phyloP scores from a whole-genome alignment of 2,797 vertebrate genomes.

The Acanthis flammea region DNA sequence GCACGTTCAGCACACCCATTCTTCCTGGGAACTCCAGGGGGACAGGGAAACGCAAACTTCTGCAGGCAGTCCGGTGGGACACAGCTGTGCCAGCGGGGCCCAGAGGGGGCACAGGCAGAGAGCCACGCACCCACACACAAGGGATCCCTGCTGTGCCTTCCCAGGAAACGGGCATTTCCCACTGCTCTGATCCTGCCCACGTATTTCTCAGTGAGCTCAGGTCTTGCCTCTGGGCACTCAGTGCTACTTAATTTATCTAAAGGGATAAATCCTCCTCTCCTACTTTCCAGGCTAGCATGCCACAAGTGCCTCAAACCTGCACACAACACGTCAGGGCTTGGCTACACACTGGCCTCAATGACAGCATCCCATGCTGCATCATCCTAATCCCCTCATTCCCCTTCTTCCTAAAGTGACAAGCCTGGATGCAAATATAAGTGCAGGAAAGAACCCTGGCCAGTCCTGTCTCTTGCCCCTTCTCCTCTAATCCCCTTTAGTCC shows the following conservation, averaged over 20 bases:
- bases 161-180: neutral
- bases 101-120: neutral
- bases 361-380: neutral
- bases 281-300: neutral
- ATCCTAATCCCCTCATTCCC: neutral
- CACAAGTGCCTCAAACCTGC: neutral
- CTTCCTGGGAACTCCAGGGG: neutral
- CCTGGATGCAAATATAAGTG: neutral
- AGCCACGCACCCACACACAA: neutral
- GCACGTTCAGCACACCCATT: neutral
- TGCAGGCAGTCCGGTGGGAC: neutral
- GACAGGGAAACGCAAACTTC: neutral
- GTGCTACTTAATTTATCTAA: neutral
- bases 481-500: neutral
- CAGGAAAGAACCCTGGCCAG: accelerated
- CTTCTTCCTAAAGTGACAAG: neutral
- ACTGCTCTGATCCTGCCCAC: neutral
- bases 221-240: neutral
- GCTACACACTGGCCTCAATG: neutral
- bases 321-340: neutral
- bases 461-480: neutral
- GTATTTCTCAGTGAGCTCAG: neutral
- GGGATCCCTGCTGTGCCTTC: neutral
- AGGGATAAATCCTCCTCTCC: neutral
- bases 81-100: accelerated